Conservation (phyloP, 2,888 invertebrate species). For the Gerris lacustris region DNA sequence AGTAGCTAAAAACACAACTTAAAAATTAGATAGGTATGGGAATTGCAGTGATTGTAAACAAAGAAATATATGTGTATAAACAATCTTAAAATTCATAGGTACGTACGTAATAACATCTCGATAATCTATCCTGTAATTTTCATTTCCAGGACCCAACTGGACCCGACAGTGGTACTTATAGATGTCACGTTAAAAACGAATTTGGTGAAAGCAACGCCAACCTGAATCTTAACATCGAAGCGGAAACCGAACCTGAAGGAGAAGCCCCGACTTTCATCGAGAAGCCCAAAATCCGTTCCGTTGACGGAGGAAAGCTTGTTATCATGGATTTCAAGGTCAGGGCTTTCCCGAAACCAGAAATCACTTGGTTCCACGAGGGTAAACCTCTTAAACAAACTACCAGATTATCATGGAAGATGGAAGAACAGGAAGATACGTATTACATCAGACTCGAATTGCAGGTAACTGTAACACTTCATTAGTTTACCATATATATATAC, state of each 20-base stretch:
- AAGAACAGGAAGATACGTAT: slow-evolving; percentile 69
- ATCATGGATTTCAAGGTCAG: slow-evolving; percentile 77
- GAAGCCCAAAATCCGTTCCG: slow-evolving; percentile 77
- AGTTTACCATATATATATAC: neutral
- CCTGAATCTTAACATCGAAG: slow-evolving; percentile 91
- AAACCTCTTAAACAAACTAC: slow-evolving; percentile 65
- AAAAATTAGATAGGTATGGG: too few species aligned
- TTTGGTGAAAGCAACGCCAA: slow-evolving; percentile 95
- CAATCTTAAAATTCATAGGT: too few species aligned
- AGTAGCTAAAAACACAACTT: too few species aligned
- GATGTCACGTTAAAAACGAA: slow-evolving; percentile 90
- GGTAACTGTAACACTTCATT: slow-evolving; percentile 31
- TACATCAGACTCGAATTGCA: slow-evolving; percentile 74
- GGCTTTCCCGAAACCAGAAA: slow-evolving; percentile 68
- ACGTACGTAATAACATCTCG: too few species aligned
- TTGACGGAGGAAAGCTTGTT: slow-evolving; percentile 67
- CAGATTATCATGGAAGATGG: slow-evolving; percentile 58
- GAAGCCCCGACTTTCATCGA: slow-evolving; percentile 89
- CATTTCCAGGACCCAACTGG: slow-evolving; percentile 58
- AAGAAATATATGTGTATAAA: too few species aligned
- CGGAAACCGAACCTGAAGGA: slow-evolving; percentile 84
- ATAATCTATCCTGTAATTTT: too few species aligned
- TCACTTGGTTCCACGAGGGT: slow-evolving; percentile 72
- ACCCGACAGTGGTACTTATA: slow-evolving; percentile 74
- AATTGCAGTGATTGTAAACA: too few species aligned